Base-by-base conservation (phyloP, 2,888 invertebrate genomes). In the Drosophila austrosaltans region DNA sequence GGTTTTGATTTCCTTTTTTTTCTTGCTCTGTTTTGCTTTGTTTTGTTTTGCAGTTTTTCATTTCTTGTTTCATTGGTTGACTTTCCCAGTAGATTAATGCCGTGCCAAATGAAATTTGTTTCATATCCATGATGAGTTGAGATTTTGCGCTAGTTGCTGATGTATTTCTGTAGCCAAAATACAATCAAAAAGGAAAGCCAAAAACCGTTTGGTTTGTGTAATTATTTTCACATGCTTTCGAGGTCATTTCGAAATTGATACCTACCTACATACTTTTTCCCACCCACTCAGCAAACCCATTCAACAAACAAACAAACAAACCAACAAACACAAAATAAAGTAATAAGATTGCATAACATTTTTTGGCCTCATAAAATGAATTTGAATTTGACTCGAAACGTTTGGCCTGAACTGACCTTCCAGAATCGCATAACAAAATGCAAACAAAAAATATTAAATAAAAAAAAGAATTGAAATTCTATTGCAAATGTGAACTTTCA, bases 351-450 rank as follows among this genome's bases (percentile, higher is more conserved):
- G 72, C 87, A 82, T 87, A 85, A 86, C 76, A 72, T 71, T 60
- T 74, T 58, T 59, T 3, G 74, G 61, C 68, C 82, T 65, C 87
- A 82, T 86, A 83, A 84, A 85, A 78, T 82, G 82, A 82, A 87
- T 89, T 89, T 85, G 87, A 89, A 89, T 86, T 89, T 87, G 75
- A 74, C 72, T 63, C 64, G 58, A 61, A 59, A 60, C 40, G 28
- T 48, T 22, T 28, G 54, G 53, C 53, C 70, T 12, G 6, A 54
- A 28, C 61, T 53, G 68, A 54, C 36, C 58, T 58, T 57, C 58
- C 39, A 25, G 5, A 39, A 57, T 5, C 57, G 32, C 57, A 57
- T 57, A 57, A 32, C 36, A 57, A 60, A 54, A 22, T 16, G 44
- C 72, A 72, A 72, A 72, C 75, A 67, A 72, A 16, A 16, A 72